phyloP scores from a whole-genome alignment of 2,888 invertebrate species.

The Leptopilina drosophilae region DNA sequence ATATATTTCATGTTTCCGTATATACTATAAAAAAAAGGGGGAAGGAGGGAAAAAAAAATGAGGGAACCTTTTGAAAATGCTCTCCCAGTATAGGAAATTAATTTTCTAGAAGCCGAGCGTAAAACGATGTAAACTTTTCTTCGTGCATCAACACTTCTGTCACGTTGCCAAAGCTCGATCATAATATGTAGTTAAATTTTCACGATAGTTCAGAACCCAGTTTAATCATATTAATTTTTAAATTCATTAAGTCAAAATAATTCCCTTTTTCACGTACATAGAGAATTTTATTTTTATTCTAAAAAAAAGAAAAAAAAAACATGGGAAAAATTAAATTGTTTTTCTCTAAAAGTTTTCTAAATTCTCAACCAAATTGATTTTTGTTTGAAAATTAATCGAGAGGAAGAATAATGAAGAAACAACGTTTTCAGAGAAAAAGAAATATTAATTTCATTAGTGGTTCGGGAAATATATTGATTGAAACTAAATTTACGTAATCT shows the following conservation, averaged over 20 bases:
- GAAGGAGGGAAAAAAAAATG: background rate
- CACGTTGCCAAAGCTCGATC: conserved; percentile 27
- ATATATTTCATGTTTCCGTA: background rate
- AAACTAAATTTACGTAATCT: background rate
- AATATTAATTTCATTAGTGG: background rate
- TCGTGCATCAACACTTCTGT: conserved; percentile 33
- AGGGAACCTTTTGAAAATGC: conserved; percentile 1
- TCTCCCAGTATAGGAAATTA: conserved; percentile 11
- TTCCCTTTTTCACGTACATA: background rate
- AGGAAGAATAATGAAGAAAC: no score
- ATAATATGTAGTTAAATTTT: conserved; percentile 23
- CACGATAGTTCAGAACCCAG: conserved; percentile 9
- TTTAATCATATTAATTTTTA: conserved; percentile 15
- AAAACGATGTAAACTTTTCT: conserved; percentile 29
- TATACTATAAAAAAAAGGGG: background rate
- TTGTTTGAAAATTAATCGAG: no score
- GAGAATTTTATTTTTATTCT: background rate
- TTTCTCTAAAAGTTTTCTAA: no score
- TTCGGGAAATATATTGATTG: background rate
- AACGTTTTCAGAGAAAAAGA: no score
- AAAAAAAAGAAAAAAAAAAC: no score
- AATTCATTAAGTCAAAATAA: background rate
- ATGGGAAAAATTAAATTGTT: no score
- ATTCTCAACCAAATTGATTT: no score
- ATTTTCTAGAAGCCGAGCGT: conserved; percentile 27